Conservation (phyloP, 2,888 invertebrate species). For the Sclerodermus sp. region DNA sequence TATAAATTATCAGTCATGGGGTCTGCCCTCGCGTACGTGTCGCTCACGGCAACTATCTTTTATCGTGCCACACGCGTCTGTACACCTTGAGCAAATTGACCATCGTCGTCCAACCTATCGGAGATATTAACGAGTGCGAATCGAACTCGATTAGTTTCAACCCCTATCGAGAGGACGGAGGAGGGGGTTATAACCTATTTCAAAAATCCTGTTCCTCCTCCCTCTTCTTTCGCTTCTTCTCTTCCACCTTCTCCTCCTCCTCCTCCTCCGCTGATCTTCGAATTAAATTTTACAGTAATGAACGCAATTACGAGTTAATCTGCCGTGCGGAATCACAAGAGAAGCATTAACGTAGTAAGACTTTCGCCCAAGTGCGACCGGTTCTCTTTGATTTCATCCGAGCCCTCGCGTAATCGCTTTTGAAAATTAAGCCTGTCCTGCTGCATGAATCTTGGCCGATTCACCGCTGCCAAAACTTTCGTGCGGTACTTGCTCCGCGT, state of each 20-base stretch:
- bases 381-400: conserved; percentile 33
- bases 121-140: too few relatives aligned
- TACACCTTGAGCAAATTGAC: too few relatives aligned
- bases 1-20: conserved; percentile 49
- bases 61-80: conserved; percentile 32
- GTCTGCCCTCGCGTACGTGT: too few relatives aligned
- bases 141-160: too few relatives aligned
- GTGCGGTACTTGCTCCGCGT: background rate
- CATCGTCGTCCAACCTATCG: too few relatives aligned
- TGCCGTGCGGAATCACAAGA: conserved; percentile 26
- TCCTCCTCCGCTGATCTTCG: too few relatives aligned
- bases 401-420: conserved; percentile 19
- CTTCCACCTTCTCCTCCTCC: too few relatives aligned
- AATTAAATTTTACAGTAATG: conserved; percentile 30
- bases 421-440: conserved; percentile 19
- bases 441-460: conserved; percentile 7
- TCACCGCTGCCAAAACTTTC: background rate
- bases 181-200: too few relatives aligned
- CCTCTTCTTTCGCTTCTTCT: too few relatives aligned
- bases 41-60: conserved; percentile 39
- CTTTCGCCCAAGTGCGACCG: conserved; percentile 32
- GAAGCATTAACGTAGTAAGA: conserved; percentile 20
- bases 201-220: too few relatives aligned
- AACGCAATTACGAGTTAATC: conserved; percentile 38
- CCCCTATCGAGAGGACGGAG: too few relatives aligned